phyloP scores from a whole-genome alignment of 2,113 vertebrate genomes.

The Dicentrarchus labrax region DNA sequence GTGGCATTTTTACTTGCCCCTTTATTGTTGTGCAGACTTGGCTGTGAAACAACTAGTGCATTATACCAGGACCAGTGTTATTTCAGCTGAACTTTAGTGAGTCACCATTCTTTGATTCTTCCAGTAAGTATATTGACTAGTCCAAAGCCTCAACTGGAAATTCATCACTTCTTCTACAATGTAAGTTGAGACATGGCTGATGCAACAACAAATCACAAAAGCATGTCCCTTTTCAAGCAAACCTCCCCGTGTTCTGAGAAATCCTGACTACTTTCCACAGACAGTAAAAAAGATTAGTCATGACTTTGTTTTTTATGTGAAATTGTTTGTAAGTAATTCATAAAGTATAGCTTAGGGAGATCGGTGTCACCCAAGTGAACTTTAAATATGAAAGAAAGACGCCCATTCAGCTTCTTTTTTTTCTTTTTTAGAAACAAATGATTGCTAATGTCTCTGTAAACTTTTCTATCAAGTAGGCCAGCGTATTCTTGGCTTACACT shows the following conservation, averaged over 20 bases:
- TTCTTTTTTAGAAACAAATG: background rate
- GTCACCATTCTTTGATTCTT: slow-evolving; percentile 61
- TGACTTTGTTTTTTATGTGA: slow-evolving; percentile 7
- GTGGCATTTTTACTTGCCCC: too few relatives aligned
- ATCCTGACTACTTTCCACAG: slow-evolving; percentile 21
- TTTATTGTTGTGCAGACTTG: background rate
- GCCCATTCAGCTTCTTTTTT: slow-evolving; percentile 6
- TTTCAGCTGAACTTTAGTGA: slow-evolving; percentile 52
- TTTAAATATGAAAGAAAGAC: slow-evolving; percentile 22
- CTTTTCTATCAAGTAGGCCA: slow-evolving; percentile 42
- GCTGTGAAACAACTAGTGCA: background rate
- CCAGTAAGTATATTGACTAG: slow-evolving; percentile 64
- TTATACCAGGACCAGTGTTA: slow-evolving; percentile 14
- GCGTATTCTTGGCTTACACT: slow-evolving; percentile 35
- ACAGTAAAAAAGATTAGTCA: slow-evolving; percentile 54
- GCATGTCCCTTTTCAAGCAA: slow-evolving; percentile 28
- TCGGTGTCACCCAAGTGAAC: slow-evolving; percentile 3
- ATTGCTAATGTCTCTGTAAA: slow-evolving; percentile 29
- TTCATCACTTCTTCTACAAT: slow-evolving; percentile 39
- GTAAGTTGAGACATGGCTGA: slow-evolving; percentile 56
- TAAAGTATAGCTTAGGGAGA: background rate
- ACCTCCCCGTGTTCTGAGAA: slow-evolving; percentile 20
- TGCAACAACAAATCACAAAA: slow-evolving; percentile 59
- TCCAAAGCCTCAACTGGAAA: slow-evolving; percentile 65
- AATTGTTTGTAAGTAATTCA: slow-evolving; percentile 43